Base-by-base conservation (phyloP, 2,113 vertebrate species). In the Corydoras maculifer region DNA sequence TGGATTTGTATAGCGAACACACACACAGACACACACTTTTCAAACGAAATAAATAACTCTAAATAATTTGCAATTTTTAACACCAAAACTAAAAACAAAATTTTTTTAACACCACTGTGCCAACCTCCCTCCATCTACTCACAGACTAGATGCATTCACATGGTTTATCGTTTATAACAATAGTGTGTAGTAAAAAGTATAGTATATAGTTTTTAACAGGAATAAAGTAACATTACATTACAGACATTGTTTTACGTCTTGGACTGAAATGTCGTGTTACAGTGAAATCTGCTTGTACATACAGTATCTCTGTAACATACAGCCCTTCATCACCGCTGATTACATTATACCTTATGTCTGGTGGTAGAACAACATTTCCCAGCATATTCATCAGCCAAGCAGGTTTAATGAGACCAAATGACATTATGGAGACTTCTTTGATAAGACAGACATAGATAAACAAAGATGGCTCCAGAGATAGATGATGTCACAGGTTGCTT, bases 311-410 rank as follows among this genome's bases (percentile, higher is more conserved):
- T 70, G 48, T 2, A 60, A 13, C 32, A 43, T 62, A 49, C 32
- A 35, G 43, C 15, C 48, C 74, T 77, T 74, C 65, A 74, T 80
- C 71, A 54, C 61, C 43, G 35, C 31, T 81, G 61, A 83, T 82
- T 78, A 77, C 70, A 80, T 85, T 80, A 82, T 35, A 65, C 54
- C 70, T 35, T 8, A 62, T 32, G 58, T 67, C 15, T 77, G 68
- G 69, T 62, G 54, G 50, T 15, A 67, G 15, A 59, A 69, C 62
- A 57, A 68, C 61, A 31, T 75, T 83, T 87, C 82, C 79, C 78
- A 84, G 84, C 81, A 79, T 70, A 62, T 62, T 70, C 58, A 68
- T 81, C 80, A 81, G 80, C 72, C 77, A n/a, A 30, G 11, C 31
- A 79, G 64, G 49, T 71, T 63, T 18, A 62, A 73, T 61, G 70